A percentile compares a stretch with the other conserved stretches of the same genome.
These are phyloP conservation scores for Drosophila azteca DNA, from an alignment of 1,140 invertebrate genomes.

Conservation along the genomic window DNA sequence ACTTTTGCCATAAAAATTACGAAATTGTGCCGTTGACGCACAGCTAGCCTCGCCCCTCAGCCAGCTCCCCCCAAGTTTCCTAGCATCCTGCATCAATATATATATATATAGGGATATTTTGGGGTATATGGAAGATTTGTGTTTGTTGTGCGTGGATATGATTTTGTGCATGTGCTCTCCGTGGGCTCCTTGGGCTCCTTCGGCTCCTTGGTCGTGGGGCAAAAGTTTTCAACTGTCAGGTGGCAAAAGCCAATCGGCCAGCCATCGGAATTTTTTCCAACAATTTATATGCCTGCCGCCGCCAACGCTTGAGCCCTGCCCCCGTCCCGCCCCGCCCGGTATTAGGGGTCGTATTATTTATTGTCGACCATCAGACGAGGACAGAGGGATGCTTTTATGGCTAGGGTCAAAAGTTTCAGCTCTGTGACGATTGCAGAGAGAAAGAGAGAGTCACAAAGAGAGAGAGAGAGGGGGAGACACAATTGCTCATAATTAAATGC, in stretches of 20 bases:
- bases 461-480: slow-evolving; percentile 15
- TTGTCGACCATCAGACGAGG: slow-evolving; percentile 8
- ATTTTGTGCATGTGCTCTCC: slow-evolving; percentile 66
- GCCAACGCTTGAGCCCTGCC: too few species aligned
- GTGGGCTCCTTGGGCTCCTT: slow-evolving; percentile 22
- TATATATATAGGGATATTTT: slow-evolving; percentile 27
- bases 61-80: slow-evolving; percentile 39
- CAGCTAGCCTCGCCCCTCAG: slow-evolving; percentile 59
- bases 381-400: slow-evolving; percentile 25
- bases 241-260: slow-evolving; percentile 76
- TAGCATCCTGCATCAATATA: neutral
- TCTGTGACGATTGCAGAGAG: slow-evolving; percentile 9
- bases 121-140: slow-evolving; percentile 67
- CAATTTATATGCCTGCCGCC: slow-evolving; percentile 61
- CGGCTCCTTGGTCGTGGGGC: too few species aligned
- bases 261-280: slow-evolving; percentile 62
- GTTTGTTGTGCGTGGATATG: slow-evolving; percentile 80
- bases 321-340: neutral
- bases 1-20: slow-evolving; percentile 82
- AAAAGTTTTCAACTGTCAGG: slow-evolving; percentile 77
- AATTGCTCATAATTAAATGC: slow-evolving; percentile 76
- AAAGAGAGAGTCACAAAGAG: slow-evolving; percentile 1
- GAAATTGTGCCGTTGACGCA: slow-evolving; percentile 80
- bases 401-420: slow-evolving; percentile 37
- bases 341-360: slow-evolving; percentile 44